These are phyloP conservation scores for Brachionichthys hirsutus DNA, from an alignment of 2,113 vertebrate genomes.

Conservation along the genomic window DNA sequence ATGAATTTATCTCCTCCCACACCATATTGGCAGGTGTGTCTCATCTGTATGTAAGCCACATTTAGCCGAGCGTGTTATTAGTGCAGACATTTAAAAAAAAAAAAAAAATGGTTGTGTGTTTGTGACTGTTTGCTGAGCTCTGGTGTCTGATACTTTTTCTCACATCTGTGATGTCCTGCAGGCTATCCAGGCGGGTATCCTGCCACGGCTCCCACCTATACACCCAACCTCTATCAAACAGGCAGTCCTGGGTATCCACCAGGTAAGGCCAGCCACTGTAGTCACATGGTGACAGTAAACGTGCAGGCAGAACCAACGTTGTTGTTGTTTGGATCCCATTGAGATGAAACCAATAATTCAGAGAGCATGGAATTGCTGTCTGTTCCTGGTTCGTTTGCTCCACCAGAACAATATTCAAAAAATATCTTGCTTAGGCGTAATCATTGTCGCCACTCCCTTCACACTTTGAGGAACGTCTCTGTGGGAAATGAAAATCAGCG, in stretches of 20 bases:
- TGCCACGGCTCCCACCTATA: constrained; percentile 91
- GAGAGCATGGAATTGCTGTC: too few relatives aligned
- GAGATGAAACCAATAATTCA: too few relatives aligned
- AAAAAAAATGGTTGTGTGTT: constrained; percentile 39
- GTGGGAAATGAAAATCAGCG: constrained; percentile 24
- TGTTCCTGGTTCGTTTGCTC: too few relatives aligned
- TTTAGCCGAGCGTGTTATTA: constrained; percentile 61
- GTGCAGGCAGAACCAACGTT: too few relatives aligned
- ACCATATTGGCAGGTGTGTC: constrained; percentile 58
- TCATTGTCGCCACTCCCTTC: background rate
- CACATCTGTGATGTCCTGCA: constrained; percentile 69
- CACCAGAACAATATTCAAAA: background rate
- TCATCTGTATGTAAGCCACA: constrained; percentile 40
- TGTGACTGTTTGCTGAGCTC: constrained; percentile 16
- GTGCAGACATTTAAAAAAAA: constrained; percentile 61
- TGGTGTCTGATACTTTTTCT: constrained; percentile 30
- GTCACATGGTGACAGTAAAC: too few relatives aligned
- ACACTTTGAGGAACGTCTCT: background rate
- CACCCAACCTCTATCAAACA: constrained; percentile 94
- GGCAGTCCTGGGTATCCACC: constrained; percentile 96
- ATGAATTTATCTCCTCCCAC: constrained; percentile 54
- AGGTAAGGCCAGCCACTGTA: constrained; percentile 57
- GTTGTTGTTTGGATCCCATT: too few relatives aligned
- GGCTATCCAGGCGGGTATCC: constrained; percentile 96
- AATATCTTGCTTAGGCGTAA: constrained; percentile 7